phyloP scores from a whole-genome alignment of 2,797 vertebrate genomes.

The Galago senegalensis region DNA sequence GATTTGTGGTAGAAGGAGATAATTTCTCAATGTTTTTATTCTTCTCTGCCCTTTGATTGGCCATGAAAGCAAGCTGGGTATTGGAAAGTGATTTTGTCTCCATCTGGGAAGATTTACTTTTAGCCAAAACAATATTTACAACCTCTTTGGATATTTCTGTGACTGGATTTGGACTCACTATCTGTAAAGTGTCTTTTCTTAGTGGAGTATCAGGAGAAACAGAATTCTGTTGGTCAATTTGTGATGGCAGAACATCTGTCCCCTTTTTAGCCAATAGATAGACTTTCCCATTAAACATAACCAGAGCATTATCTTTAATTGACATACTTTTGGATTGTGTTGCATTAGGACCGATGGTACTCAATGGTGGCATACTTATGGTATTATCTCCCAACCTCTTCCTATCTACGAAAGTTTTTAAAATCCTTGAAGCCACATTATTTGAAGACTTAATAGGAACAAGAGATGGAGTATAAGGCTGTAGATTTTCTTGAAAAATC shows the following conservation, averaged over 20 bases:
- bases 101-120: constrained; percentile 85
- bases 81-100: constrained; percentile 73
- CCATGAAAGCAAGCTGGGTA: constrained; percentile 40
- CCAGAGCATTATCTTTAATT: constrained; percentile 89
- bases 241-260: constrained; percentile 79
- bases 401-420: constrained; percentile 87
- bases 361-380: constrained; percentile 81
- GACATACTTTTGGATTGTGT: constrained; percentile 82
- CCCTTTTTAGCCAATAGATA: constrained; percentile 89
- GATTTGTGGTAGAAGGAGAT: constrained; percentile 64
- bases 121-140: constrained; percentile 88
- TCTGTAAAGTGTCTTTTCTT: constrained; percentile 81
- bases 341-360: constrained; percentile 69
- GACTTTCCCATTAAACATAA: constrained; percentile 90
- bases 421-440: constrained; percentile 89
- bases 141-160: constrained; percentile 87
- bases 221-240: constrained; percentile 80
- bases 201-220: constrained; percentile 80
- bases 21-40: constrained; percentile 78
- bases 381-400: constrained; percentile 79
- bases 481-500: constrained; percentile 87
- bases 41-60: constrained; percentile 80
- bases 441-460: constrained; percentile 91
- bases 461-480: constrained; percentile 81
- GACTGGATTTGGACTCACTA: constrained; percentile 78